phyloP scores from a whole-genome alignment of 2,888 invertebrate species.

The Priocnemis perturbator region DNA sequence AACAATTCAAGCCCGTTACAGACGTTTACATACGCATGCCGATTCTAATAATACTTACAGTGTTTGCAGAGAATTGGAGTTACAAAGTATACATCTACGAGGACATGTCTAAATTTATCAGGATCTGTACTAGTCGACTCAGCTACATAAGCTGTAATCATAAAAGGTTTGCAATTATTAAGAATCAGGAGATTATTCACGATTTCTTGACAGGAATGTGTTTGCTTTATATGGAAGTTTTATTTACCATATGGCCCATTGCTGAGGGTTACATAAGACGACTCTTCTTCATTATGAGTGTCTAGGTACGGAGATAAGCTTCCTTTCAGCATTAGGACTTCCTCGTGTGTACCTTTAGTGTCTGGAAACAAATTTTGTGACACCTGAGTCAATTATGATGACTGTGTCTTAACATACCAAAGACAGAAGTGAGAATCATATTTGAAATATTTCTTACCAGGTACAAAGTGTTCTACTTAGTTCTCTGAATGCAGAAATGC shows the following conservation, averaged over 20 bases:
- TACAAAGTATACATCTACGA: slow-evolving; percentile 77
- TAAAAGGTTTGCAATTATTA: background rate
- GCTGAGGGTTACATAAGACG: slow-evolving; percentile 72
- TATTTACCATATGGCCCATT: slow-evolving; percentile 70
- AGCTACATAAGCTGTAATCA: slow-evolving; percentile 66
- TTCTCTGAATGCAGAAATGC: slow-evolving; percentile 20
- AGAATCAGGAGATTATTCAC: background rate
- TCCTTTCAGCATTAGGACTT: slow-evolving; percentile 75
- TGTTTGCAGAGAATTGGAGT: slow-evolving; percentile 78
- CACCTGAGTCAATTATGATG: background rate
- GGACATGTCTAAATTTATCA: slow-evolving; percentile 71
- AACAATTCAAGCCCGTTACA: too few species aligned
- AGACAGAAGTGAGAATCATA: background rate
- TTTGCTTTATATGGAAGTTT: slow-evolving; percentile 4
- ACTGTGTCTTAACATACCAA: background rate
- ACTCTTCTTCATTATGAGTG: slow-evolving; percentile 72
- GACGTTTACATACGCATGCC: too few species aligned
- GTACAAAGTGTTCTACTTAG: slow-evolving; percentile 44
- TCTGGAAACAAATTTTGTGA: slow-evolving; percentile 43
- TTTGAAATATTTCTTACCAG: slow-evolving; percentile 36
- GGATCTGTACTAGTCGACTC: slow-evolving; percentile 62
- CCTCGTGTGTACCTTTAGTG: slow-evolving; percentile 67
- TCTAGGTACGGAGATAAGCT: slow-evolving; percentile 70
- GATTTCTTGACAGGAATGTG: background rate
- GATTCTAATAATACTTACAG: slow-evolving; percentile 75